phyloP scores from a whole-genome alignment of 2,888 invertebrate species.

The Tenthredo scrophulariae region DNA sequence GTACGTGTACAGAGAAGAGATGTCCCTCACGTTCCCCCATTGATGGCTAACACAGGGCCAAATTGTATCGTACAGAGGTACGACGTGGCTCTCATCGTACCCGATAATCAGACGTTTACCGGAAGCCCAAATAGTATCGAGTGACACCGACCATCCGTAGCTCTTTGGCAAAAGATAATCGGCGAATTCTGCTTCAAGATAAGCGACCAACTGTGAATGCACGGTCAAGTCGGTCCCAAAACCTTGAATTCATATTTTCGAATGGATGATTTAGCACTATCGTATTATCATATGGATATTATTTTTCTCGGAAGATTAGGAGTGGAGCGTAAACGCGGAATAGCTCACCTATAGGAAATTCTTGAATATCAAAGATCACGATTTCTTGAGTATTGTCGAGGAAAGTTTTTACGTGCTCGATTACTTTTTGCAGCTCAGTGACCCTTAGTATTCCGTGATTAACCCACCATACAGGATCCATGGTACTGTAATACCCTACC shows the following conservation, averaged over 20 bases:
- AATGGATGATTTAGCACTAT: not conserved
- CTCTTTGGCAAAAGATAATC: slow-evolving; percentile 74
- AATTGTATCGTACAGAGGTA: slow-evolving; percentile 70
- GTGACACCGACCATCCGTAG: slow-evolving; percentile 77
- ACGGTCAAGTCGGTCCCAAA: slow-evolving; percentile 72
- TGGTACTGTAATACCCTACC: slow-evolving; percentile 79
- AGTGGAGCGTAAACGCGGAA: not conserved
- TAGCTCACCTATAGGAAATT: slow-evolving; percentile 81
- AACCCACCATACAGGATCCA: slow-evolving; percentile 78
- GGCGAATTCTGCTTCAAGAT: slow-evolving; percentile 73
- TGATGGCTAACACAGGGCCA: slow-evolving; percentile 83
- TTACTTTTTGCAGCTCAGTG: slow-evolving; percentile 78
- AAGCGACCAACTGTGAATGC: slow-evolving; percentile 75
- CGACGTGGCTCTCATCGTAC: slow-evolving; percentile 78
- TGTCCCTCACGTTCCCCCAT: slow-evolving; percentile 84
- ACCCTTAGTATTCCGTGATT: slow-evolving; percentile 81
- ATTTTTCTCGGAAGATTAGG: not conserved
- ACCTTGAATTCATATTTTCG: slow-evolving; percentile 68
- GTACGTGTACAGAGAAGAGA: slow-evolving; percentile 80
- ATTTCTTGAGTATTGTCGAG: slow-evolving; percentile 81
- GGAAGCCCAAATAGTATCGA: slow-evolving; percentile 79
- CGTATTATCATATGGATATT: not conserved
- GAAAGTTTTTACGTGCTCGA: slow-evolving; percentile 80
- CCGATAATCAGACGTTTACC: slow-evolving; percentile 80
- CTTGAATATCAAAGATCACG: slow-evolving; percentile 82